A percentile compares a stretch with the other conserved stretches of the same genome.
Evolutionary conservation across 2,113 vertebrate species (phyloP).

Genomic region (Climacteris rufus): DNA sequence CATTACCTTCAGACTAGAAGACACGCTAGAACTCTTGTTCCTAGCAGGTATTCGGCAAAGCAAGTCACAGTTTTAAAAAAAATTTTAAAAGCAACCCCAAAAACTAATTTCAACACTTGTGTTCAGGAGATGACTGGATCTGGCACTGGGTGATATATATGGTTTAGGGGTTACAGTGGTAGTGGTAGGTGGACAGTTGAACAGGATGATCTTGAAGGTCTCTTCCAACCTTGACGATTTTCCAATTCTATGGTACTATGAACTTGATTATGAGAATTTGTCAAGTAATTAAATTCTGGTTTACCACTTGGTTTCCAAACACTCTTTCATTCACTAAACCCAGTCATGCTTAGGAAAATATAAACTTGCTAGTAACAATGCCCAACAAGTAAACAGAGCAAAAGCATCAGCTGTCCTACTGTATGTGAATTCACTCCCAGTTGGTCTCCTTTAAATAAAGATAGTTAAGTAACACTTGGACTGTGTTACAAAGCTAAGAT

Average conservation of each 20-base stretch:
- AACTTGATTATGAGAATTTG: neutral
- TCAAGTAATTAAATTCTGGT: neutral
- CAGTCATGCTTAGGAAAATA: neutral
- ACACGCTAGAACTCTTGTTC: neutral
- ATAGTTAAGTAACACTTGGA: neutral
- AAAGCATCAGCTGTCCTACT: neutral
- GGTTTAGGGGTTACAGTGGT: neutral
- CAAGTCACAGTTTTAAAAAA: neutral
- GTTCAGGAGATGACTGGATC: neutral
- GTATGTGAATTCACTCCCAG: neutral
- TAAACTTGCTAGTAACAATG: neutral
- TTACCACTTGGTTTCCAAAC: neutral
- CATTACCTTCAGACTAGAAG: neutral
- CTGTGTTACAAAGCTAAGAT: neutral
- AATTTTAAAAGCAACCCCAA: neutral
- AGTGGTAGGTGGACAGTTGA: neutral
- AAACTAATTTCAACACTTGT: neutral
- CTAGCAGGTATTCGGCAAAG: neutral
- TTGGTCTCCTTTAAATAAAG: neutral
- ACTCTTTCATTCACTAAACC: neutral
- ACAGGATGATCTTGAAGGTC: neutral
- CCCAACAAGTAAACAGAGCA: neutral
- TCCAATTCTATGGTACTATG: neutral
- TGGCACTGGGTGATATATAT: neutral
- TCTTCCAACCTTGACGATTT: neutral